Evolutionary conservation across 2,888 invertebrate genomes (phyloP).

Genomic region (Ormyrus labotus): DNA sequence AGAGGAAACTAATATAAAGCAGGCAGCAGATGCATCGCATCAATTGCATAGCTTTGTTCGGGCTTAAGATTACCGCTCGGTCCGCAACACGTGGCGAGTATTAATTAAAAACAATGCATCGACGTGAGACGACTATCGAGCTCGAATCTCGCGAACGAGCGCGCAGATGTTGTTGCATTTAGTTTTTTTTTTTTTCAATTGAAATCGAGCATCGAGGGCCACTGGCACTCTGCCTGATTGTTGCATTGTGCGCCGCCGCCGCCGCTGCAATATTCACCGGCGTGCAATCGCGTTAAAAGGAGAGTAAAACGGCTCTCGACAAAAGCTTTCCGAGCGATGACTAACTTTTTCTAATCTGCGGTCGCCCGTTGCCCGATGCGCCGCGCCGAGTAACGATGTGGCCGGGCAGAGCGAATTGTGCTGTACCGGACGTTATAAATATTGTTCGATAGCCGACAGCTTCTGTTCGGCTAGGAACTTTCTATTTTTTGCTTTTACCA

Average conservation of each 20-base stretch:
- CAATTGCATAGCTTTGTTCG: slow-evolving; percentile 63
- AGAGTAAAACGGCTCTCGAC: background rate
- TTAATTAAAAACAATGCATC: slow-evolving; percentile 72
- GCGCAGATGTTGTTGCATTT: slow-evolving; percentile 60
- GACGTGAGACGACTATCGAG: slow-evolving; percentile 61
- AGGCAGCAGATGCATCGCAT: slow-evolving; percentile 63
- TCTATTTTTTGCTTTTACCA: too few species aligned
- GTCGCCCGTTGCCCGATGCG: too few species aligned
- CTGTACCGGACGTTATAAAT: too few species aligned
- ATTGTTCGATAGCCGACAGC: too few species aligned
- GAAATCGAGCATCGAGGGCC: slow-evolving; percentile 15
- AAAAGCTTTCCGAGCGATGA: background rate
- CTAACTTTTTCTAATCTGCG: background rate
- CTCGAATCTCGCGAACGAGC: slow-evolving; percentile 53
- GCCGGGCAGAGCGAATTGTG: too few species aligned
- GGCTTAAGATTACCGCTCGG: slow-evolving; percentile 28
- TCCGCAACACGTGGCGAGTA: slow-evolving; percentile 64
- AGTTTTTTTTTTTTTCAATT: slow-evolving; percentile 51
- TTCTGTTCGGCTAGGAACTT: too few species aligned
- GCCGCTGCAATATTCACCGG: background rate
- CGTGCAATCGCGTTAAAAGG: background rate
- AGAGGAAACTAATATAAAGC: slow-evolving; percentile 24
- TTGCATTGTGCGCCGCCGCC: background rate
- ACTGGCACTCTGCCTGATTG: background rate
- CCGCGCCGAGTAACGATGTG: too few species aligned